phyloP scores from a whole-genome alignment of 2,888 invertebrate genomes.

The Leptura quadrifasciata region DNA sequence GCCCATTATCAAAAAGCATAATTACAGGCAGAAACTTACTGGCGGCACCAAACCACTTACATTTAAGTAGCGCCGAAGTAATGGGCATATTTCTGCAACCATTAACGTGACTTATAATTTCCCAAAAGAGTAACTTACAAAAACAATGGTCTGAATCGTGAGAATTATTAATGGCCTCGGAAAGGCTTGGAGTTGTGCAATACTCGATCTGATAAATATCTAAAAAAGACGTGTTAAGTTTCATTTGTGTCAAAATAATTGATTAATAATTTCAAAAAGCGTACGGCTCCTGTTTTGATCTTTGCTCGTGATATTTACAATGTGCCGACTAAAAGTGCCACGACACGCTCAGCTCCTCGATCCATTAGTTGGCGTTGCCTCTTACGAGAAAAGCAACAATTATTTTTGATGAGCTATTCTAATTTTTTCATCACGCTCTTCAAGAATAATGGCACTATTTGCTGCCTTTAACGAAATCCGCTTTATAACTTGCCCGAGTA shows the following conservation, averaged over 20 bases:
- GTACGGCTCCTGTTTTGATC: slow-evolving; percentile 15
- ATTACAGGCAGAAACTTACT: not conserved
- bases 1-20: not conserved
- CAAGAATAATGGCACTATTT: not conserved
- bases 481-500: not conserved
- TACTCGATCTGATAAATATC: slow-evolving; percentile 2
- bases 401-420: slow-evolving; percentile 17
- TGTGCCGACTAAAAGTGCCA: slow-evolving; percentile 16
- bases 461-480: not conserved
- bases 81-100: slow-evolving; percentile 3
- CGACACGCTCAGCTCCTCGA: not conserved
- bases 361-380: slow-evolving; percentile 5
- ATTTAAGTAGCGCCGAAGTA: not conserved
- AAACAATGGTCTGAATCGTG: slow-evolving; percentile 8
- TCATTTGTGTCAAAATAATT: slow-evolving; percentile 21
- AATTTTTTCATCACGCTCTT: slow-evolving; percentile 11
- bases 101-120: not conserved
- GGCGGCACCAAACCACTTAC: not conserved
- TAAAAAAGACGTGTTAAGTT: slow-evolving; percentile 4
- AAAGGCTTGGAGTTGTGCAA: slow-evolving; percentile 6
- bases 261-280: slow-evolving; percentile 15
- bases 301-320: slow-evolving; percentile 23
- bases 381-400: not conserved
- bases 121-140: slow-evolving; percentile 6
- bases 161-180: slow-evolving; percentile 13